These are phyloP conservation scores for Labrus mixtus DNA, from an alignment of 2,113 vertebrate genomes.

Conservation along the genomic window DNA sequence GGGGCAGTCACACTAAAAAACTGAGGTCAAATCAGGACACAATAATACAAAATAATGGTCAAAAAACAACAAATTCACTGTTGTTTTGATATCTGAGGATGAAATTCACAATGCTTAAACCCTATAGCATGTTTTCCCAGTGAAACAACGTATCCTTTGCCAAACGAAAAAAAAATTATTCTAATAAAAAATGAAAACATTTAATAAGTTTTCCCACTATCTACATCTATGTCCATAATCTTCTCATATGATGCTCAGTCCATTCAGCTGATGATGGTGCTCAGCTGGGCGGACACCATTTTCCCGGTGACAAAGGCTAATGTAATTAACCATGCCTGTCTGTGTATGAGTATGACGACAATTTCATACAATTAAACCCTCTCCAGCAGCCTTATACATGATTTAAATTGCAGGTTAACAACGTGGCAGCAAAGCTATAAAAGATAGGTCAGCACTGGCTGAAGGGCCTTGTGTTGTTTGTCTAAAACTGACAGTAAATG, in stretches of 20 bases:
- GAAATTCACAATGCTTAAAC: background rate
- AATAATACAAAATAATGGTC: background rate
- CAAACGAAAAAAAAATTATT: background rate
- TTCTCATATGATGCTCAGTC: constrained; percentile 18
- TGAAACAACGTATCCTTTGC: background rate
- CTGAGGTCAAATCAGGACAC: background rate
- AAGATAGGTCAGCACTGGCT: background rate
- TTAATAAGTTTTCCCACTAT: background rate
- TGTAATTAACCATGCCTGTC: constrained; percentile 10
- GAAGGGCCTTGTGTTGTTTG: background rate
- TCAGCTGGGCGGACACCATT: constrained; percentile 68
- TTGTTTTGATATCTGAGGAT: background rate
- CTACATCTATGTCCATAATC: constrained; percentile 35
- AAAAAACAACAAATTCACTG: background rate
- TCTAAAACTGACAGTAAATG: background rate
- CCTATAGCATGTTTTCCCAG: background rate
- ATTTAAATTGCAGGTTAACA: background rate
- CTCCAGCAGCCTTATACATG: background rate
- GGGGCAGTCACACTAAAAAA: background rate
- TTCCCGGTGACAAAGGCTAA: constrained; percentile 60
- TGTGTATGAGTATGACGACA: constrained; percentile 5
- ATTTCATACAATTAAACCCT: background rate
- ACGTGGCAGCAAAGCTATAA: background rate
- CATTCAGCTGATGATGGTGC: constrained; percentile 68
- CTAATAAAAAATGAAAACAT: background rate